Percentiles rank a stretch among this genome's conserved stretches.
These are phyloP conservation scores for Oreochromis aureus DNA, from an alignment of 2,113 vertebrate genomes.

Conservation along the genomic window DNA sequence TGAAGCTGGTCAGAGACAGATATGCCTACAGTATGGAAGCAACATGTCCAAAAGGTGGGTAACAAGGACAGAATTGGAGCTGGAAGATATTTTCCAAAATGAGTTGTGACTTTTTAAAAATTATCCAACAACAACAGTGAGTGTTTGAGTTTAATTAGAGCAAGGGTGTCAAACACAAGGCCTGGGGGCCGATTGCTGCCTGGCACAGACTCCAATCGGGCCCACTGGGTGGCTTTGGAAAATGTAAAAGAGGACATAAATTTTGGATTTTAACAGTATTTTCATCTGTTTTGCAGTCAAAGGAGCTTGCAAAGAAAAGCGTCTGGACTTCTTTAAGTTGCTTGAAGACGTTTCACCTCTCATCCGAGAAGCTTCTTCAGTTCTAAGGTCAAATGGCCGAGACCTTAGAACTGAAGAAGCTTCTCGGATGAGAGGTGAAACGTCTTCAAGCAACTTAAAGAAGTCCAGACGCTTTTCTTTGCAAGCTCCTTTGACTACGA, in stretches of 20 bases:
- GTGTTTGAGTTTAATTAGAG: neutral
- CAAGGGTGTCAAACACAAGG: neutral
- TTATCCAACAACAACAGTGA: neutral
- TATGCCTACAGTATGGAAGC: neutral
- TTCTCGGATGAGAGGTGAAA: too few species aligned
- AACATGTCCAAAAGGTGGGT: neutral
- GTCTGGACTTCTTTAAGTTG: too few species aligned
- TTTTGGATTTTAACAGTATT: neutral
- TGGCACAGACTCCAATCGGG: accelerated
- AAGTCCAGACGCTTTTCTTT: too few species aligned
- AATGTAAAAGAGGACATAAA: neutral
- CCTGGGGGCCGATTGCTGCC: neutral
- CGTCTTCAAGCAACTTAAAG: too few species aligned
- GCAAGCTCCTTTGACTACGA: too few species aligned
- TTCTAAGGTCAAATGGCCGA: too few species aligned
- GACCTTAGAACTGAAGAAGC: too few species aligned
- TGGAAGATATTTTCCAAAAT: neutral
- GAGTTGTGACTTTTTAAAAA: neutral
- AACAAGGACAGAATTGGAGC: neutral
- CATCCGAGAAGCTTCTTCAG: too few species aligned
- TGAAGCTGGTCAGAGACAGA: neutral
- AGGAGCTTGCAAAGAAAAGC: too few species aligned
- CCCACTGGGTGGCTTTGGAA: neutral
- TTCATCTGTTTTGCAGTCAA: neutral
- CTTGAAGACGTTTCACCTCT: too few species aligned